Evolutionary conservation across 2,797 vertebrate genomes (phyloP).

Genomic region (Poecilia velifera): DNA sequence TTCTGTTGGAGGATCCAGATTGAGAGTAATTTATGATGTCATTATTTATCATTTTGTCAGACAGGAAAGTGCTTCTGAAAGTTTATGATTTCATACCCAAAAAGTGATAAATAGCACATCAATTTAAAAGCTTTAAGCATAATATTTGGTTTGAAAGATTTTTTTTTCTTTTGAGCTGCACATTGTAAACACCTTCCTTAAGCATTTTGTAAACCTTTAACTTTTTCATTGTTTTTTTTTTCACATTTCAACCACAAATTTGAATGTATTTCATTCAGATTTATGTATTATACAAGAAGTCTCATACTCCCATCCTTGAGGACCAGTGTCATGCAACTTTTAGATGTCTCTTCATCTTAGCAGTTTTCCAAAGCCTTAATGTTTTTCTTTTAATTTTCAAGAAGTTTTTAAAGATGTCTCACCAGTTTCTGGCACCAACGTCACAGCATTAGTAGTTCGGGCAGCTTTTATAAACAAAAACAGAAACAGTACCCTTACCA

Average conservation of each 20-base stretch:
- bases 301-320: not conserved
- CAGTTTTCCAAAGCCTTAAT: not conserved
- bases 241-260: not conserved
- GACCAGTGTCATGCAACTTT: not conserved
- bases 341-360: not conserved
- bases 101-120: not conserved
- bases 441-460: not conserved
- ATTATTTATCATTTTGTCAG: not conserved
- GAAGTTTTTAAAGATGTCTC: not conserved
- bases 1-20: not conserved
- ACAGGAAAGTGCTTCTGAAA: not conserved
- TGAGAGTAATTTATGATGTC: slow-evolving; percentile 15
- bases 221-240: not conserved
- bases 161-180: not conserved
- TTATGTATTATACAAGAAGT: not conserved
- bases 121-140: not conserved
- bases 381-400: not conserved
- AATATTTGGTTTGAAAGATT: not conserved
- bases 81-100: not conserved
- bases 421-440: not conserved
- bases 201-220: not conserved
- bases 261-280: not conserved
- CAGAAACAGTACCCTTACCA: not conserved
- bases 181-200: not conserved
- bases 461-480: not conserved